Percentiles rank a stretch among this genome's conserved stretches.
Evolutionary conservation across 2,888 invertebrate genomes (phyloP).

Genomic region (Caenorhabditis imperialis): DNA sequence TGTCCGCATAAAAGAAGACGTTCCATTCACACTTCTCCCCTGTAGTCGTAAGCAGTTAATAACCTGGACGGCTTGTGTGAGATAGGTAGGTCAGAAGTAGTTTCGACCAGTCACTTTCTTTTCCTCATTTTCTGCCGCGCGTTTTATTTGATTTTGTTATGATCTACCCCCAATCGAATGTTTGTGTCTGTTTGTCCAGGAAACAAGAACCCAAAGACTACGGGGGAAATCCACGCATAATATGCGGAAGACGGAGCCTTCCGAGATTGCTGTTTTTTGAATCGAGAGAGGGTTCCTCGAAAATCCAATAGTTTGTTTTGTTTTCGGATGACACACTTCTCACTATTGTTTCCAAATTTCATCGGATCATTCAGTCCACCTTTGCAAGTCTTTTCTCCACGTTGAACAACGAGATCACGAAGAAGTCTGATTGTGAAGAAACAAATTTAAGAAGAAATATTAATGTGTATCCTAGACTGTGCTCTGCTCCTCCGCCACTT

Average conservation of each 20-base stretch:
- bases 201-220: constrained; percentile 27
- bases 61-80: too few relatives aligned
- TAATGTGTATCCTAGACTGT: too few relatives aligned
- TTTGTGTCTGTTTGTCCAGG: constrained; percentile 24
- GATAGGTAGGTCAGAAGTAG: constrained; percentile 25
- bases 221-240: constrained; percentile 19
- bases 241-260: constrained; percentile 8
- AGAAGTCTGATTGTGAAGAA: too few relatives aligned
- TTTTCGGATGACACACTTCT: background rate
- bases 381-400: too few relatives aligned
- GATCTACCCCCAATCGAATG: constrained; percentile 27
- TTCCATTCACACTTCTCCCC: constrained; percentile 15
- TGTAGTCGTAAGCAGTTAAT: constrained; percentile 36
- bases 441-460: too few relatives aligned
- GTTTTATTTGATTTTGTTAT: constrained; percentile 47
- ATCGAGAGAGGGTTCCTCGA: background rate
- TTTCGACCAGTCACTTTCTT: constrained; percentile 5
- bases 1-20: constrained; percentile 22
- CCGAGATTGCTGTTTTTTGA: background rate
- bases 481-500: too few relatives aligned
- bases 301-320: background rate
- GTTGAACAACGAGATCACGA: too few relatives aligned
- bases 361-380: too few relatives aligned
- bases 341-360: too few relatives aligned
- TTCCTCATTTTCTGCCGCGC: too few relatives aligned